Conservation (phyloP, 2,113 vertebrate species). For the Rhegmatorhina hoffmannsi region DNA sequence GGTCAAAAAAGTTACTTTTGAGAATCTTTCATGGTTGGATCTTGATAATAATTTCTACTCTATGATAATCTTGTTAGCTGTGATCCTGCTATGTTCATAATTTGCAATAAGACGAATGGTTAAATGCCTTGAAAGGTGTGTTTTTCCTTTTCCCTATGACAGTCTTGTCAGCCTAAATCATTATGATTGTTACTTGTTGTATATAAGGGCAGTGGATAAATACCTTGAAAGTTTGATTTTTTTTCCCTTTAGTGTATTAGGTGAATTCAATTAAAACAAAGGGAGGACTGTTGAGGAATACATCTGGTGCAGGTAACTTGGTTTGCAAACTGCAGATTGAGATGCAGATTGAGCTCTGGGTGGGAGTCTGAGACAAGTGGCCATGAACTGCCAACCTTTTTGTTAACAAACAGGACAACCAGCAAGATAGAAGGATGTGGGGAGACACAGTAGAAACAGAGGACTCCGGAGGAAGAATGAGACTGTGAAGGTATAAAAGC, state of each 20-base stretch:
- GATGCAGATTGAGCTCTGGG: background rate
- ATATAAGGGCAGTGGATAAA: background rate
- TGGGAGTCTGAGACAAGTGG: background rate
- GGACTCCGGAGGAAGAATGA: background rate
- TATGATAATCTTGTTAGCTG: background rate
- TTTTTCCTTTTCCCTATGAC: background rate
- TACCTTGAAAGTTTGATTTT: background rate
- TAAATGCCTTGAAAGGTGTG: background rate
- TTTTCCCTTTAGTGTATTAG: background rate
- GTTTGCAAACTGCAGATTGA: background rate
- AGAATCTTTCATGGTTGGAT: background rate
- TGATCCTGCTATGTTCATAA: background rate
- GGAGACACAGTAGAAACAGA: background rate
- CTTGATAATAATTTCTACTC: background rate
- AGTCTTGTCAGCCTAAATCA: background rate
- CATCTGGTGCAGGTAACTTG: background rate
- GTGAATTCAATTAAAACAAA: background rate
- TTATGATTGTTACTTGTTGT: background rate
- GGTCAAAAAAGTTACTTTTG: background rate
- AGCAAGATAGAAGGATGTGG: background rate
- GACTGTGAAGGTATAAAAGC: background rate
- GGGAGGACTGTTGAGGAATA: background rate
- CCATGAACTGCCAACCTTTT: background rate
- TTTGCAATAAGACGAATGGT: background rate
- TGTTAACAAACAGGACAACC: too few species aligned